Evolutionary conservation across 2,888 invertebrate species (phyloP).

Genomic region (Mimas tiliae): DNA sequence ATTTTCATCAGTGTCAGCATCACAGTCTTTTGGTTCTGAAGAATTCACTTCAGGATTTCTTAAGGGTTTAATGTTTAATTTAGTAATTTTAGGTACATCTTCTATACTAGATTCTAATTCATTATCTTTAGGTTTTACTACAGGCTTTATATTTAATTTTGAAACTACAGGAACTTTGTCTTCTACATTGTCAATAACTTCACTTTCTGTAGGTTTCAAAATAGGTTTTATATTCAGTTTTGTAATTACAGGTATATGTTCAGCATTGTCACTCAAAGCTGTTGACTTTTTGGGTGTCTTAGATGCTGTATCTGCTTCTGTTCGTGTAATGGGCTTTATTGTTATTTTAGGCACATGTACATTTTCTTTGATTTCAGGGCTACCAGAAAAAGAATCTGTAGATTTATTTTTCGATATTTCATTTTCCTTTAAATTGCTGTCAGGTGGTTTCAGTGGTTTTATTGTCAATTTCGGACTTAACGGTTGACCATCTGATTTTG

Average conservation of each 20-base stretch:
- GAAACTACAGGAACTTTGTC: conserved; percentile 81
- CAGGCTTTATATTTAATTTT: conserved; percentile 83
- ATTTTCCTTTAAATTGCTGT: conserved; percentile 53
- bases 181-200: conserved; percentile 60
- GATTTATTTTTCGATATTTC: conserved; percentile 62
- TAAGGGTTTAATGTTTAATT: conserved; percentile 83
- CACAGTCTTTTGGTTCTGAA: conserved; percentile 78
- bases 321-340: conserved; percentile 79
- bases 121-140: conserved; percentile 78
- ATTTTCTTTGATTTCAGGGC: conserved; percentile 63
- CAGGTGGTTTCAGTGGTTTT: conserved; percentile 75
- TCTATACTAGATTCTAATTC: conserved; percentile 75
- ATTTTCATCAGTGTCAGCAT: conserved; percentile 69
- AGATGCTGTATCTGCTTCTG: conserved; percentile 52
- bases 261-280: conserved; percentile 57
- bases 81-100: conserved; percentile 80
- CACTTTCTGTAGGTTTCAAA: conserved; percentile 70
- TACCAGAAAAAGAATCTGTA: conserved; percentile 56
- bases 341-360: conserved; percentile 85
- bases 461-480: conserved; percentile 80
- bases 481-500: conserved; percentile 69
- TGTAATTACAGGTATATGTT: conserved; percentile 72
- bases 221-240: conserved; percentile 79
- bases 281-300: conserved; percentile 58
- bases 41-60: conserved; percentile 72